Base-by-base conservation (phyloP, 2,888 invertebrate genomes). In the Embidobia sp. region DNA sequence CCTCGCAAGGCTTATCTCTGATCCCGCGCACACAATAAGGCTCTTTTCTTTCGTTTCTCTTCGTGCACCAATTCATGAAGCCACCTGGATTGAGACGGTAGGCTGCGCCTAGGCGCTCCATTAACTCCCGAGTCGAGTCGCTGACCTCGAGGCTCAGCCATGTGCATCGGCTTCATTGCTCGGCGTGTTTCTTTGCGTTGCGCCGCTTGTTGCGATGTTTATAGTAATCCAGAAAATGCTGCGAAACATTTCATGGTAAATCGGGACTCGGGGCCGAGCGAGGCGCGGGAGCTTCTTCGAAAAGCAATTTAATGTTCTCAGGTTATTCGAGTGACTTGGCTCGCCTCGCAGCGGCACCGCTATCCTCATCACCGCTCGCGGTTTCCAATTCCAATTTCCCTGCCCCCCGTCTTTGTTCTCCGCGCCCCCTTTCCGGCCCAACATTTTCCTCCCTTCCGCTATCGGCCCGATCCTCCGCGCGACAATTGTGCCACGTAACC, bases 121-220 rank as follows among this genome's bases (percentile, higher is more conserved):
- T 86, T 88, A 88, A 89, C 89, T 88, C 84, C 83, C 73, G 79
- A 84, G 82, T 79, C 83, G 85, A 88, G 89, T 89, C 89, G 88
- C 86, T 89, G 89, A 89, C 89, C 89, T 87, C 88, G 84, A 84
- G 86, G 85, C 84, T 87, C 88, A 89, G 85, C 88, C 86, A 88
- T 86, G 88, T 87, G 89, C 86, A 88, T 88, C 87, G 85, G 81
- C 83, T 84, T 83, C 83, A 84, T 84, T 85, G 84, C 85, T 84
- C 83, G 81, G 55, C 76, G 66, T 72, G 64, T 69, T 70, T 67
- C 72, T 64, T 69, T 67, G 51, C 67, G 84, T 85, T 83, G 82
- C 81, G 82, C 82, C 73, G 79, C 55, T 72, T 40, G 72, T 63
- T 72, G 72, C 83, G 81, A 81, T 83, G 84, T 80, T 83, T 83